Conservation (phyloP, 2,888 invertebrate species). For the Conistra vaccinii region DNA sequence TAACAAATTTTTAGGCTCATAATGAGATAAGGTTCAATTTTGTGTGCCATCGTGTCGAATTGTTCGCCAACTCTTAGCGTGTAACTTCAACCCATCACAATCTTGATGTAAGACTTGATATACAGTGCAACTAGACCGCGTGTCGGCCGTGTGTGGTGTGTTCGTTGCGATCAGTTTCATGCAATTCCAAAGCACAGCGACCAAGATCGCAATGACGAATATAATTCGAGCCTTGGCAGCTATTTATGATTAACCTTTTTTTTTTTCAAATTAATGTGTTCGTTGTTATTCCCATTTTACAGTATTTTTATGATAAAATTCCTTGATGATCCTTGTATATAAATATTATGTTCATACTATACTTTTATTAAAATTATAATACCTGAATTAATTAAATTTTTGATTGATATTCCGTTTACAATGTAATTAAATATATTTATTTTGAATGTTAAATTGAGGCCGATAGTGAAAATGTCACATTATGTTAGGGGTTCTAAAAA, state of each 20-base stretch:
- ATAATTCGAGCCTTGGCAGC: constrained; percentile 7
- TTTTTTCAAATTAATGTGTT: not conserved
- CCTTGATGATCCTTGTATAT: constrained; percentile 8
- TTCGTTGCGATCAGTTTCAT: not conserved
- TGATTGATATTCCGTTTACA: constrained; percentile 12
- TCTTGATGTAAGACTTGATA: not conserved
- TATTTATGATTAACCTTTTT: not conserved
- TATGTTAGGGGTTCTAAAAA: constrained; percentile 17
- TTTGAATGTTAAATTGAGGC: not conserved
- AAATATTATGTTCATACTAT: constrained; percentile 20
- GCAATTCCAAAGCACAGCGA: too few relatives aligned
- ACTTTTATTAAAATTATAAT: not conserved
- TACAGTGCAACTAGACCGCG: too few relatives aligned
- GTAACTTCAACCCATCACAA: not conserved
- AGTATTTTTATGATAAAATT: constrained; percentile 1
- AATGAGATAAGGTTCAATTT: not conserved
- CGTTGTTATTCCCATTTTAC: constrained; percentile 8
- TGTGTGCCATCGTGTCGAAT: not conserved
- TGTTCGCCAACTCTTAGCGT: not conserved
- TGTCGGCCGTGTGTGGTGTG: too few relatives aligned
- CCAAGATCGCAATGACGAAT: not conserved
- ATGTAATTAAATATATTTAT: constrained; percentile 14
- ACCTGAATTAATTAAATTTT: constrained; percentile 1
- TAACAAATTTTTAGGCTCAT: too few relatives aligned
- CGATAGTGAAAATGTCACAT: constrained; percentile 15